Conservation (phyloP, 92 coral and sea anemone species). For the Palythoa caribaeorum region DNA sequence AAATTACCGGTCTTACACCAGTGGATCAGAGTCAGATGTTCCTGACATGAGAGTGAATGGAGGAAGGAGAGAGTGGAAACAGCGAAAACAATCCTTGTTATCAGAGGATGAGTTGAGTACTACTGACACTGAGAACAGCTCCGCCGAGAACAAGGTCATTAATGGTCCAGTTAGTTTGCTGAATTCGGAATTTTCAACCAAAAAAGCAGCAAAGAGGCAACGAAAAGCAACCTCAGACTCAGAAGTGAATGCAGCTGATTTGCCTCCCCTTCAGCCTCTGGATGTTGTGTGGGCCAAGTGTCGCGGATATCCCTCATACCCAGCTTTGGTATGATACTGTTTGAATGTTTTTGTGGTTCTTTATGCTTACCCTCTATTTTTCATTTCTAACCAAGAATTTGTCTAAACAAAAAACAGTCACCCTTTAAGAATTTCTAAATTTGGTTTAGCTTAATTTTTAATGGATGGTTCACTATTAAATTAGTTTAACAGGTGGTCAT, state of each 20-base stretch:
- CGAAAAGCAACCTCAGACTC: conserved; percentile 85
- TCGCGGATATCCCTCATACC: conserved; percentile 98
- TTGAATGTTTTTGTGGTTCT: not conserved
- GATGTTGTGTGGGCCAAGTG: conserved; percentile 99
- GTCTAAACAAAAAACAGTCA: no score
- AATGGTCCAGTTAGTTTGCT: conserved; percentile 80
- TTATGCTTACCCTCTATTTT: no score
- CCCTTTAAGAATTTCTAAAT: no score
- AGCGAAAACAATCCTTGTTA: conserved; percentile 75
- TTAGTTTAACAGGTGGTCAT: no score
- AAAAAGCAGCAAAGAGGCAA: conserved; percentile 74
- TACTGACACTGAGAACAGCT: conserved; percentile 95
- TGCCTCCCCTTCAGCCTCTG: conserved; percentile 85
- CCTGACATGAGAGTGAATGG: conserved; percentile 81
- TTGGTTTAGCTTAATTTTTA: no score
- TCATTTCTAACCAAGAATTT: no score
- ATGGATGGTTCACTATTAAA: no score
- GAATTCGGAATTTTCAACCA: conserved; percentile 58
- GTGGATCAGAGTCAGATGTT: conserved; percentile 93
- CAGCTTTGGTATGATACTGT: conserved; percentile 84
- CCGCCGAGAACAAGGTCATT: conserved; percentile 79
- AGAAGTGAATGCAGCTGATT: conserved; percentile 74
- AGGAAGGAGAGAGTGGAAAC: conserved; percentile 84
- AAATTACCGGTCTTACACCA: conserved; percentile 91
- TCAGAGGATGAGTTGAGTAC: conserved; percentile 97